Conservation (phyloP, 2,888 invertebrate genomes). For the Diachrysia chrysitis region DNA sequence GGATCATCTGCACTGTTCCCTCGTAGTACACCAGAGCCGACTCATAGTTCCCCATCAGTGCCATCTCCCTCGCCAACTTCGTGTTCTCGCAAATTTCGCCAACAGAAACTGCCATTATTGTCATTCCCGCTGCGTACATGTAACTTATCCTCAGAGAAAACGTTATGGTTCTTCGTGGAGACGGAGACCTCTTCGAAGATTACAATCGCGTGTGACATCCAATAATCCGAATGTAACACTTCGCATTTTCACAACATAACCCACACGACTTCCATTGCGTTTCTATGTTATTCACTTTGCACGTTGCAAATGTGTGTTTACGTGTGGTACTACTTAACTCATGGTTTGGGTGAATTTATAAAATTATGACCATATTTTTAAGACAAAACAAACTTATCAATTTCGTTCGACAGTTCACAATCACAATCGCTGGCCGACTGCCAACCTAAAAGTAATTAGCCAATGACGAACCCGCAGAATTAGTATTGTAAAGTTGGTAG, state of each 20-base stretch:
- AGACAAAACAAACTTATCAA: conserved; percentile 83
- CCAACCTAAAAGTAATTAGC: conserved; percentile 56
- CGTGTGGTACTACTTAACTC: conserved; percentile 69
- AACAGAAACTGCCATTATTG: conserved; percentile 96
- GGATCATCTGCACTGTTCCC: conserved; percentile 97
- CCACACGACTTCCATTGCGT: conserved; percentile 64
- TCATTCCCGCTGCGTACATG: conserved; percentile 90
- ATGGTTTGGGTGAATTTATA: conserved; percentile 72
- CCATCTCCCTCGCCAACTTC: conserved; percentile 98
- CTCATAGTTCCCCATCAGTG: conserved; percentile 98
- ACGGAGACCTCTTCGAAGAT: conserved; percentile 72
- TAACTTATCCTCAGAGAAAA: conserved; percentile 79
- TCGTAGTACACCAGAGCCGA: conserved; percentile 98
- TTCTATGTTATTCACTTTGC: conserved; percentile 62
- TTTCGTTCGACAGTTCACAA: conserved; percentile 74
- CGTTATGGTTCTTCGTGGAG: conserved; percentile 67
- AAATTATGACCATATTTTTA: conserved; percentile 71
- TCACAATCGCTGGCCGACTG: conserved; percentile 67
- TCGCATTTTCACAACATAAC: conserved; percentile 76
- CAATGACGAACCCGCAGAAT: conserved; percentile 56
- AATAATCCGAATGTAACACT: conserved; percentile 76
- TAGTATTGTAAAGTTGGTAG: conserved; percentile 38
- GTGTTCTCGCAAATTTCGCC: conserved; percentile 98
- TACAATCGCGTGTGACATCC: conserved; percentile 79
- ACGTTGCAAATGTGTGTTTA: conserved; percentile 57